Evolutionary conservation across 2,113 vertebrate species (phyloP), one percentile per base, ranked within the genome.

Genomic region (Phoxinus phoxinus): DNA sequence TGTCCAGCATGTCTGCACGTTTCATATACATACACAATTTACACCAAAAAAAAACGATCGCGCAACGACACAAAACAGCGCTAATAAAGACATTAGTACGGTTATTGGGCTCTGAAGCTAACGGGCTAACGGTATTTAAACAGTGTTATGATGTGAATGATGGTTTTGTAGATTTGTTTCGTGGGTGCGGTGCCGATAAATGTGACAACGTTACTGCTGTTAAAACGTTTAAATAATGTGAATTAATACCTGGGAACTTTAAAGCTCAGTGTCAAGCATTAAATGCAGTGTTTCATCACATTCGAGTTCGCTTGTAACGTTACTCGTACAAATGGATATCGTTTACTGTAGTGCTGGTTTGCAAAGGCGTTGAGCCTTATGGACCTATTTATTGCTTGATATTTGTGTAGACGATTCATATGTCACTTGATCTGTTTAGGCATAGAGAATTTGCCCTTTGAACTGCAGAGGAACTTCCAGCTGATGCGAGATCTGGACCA

Each of bases 381-480:
- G 4, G 12, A 23, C 23, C 23, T 75, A 23, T 35, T 35, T 71
- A 6, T 23, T 12, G 17, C 11, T 59, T 35, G 23, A 32, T 6
- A 10, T 19, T 30, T 21, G 46, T 71, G 44, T 69, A 35, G 30
- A 32, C 9, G 3, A 44, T 48, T 82, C 3, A 81, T n/a, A 13
- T 51, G 10, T 56, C 65, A 6, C 32, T 53, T 67, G 9, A 35
- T 83, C 27, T 72, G 27, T 86, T 81, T 87, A 97, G 96, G 96
- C 90, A 97, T 97, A 83, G 96, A 97, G 90, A 97, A 97, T 89
- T 92, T 97, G 69, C 96, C 96, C 0, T 97, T 97, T 92, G 96
- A 97, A 86, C 85, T 97, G 61, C 96, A 97, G 87, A 96, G 96
- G 85, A 97, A 97, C 92, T 97, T 97, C 89, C 96, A 97, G 90